Conservation (phyloP, 2,888 invertebrate species). For the Drosophila cyrtoloma region DNA sequence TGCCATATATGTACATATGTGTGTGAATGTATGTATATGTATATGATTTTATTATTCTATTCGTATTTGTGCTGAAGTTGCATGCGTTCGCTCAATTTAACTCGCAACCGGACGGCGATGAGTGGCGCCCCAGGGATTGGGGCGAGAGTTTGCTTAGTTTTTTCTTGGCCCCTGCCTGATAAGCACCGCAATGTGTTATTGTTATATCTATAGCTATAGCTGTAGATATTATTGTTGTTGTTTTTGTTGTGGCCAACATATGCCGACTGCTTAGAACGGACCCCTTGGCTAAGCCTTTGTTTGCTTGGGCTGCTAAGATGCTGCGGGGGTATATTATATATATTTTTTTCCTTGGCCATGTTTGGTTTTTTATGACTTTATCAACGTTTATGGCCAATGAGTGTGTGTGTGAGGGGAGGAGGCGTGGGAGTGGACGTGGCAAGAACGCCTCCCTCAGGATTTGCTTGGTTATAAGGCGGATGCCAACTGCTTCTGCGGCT, state of each 20-base stretch:
- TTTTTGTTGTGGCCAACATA: slow-evolving; percentile 38
- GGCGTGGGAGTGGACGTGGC: slow-evolving; percentile 36
- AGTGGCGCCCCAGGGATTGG: slow-evolving; percentile 46
- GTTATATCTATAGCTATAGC: slow-evolving; percentile 23
- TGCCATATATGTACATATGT: not conserved
- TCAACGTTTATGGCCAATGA: slow-evolving; percentile 69
- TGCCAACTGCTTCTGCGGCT: slow-evolving; percentile 55
- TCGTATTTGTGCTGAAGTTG: slow-evolving; percentile 53
- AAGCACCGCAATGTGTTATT: slow-evolving; percentile 58
- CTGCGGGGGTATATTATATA: slow-evolving; percentile 38
- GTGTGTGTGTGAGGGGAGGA: slow-evolving; percentile 1
- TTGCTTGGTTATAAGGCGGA: slow-evolving; percentile 43
- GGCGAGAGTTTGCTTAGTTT: slow-evolving; percentile 37
- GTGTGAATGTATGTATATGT: not conserved
- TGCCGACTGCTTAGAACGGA: slow-evolving; percentile 23
- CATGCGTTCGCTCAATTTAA: slow-evolving; percentile 70
- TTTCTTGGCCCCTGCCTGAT: slow-evolving; percentile 42
- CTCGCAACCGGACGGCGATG: slow-evolving; percentile 40
- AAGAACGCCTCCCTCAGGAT: slow-evolving; percentile 50
- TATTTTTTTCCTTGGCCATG: slow-evolving; percentile 21
- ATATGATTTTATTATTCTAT: slow-evolving; percentile 58
- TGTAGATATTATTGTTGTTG: slow-evolving; percentile 15
- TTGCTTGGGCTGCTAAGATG: slow-evolving; percentile 35
- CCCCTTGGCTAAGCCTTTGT: slow-evolving; percentile 54
- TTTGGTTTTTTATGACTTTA: slow-evolving; percentile 64